Percentiles rank a stretch among this genome's conserved stretches.
These are phyloP conservation scores for Oreortyx pictus DNA, from an alignment of 2,797 vertebrate species.

Conservation along the genomic window DNA sequence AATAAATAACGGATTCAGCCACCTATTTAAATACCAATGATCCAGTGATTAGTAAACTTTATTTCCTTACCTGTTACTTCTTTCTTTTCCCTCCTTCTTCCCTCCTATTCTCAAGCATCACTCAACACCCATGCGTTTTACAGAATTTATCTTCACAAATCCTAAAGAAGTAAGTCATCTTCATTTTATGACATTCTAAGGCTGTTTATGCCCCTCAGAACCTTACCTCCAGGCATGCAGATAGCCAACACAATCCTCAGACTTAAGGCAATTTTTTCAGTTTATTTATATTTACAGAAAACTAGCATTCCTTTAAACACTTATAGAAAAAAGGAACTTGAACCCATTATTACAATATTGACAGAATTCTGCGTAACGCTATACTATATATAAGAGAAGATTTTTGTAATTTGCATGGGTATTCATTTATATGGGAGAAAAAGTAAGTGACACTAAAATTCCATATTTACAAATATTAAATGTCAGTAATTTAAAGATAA, in stretches of 20 bases:
- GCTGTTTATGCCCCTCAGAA: neutral
- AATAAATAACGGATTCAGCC: conserved; percentile 94
- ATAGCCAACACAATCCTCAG: neutral
- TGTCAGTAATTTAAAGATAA: neutral
- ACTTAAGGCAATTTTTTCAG: neutral
- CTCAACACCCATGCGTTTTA: neutral
- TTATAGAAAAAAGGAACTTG: neutral
- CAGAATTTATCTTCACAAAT: neutral
- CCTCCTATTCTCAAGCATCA: neutral
- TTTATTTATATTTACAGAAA: neutral
- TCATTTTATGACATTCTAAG: neutral
- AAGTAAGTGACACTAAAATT: neutral
- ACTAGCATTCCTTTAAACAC: neutral
- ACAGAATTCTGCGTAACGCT: neutral
- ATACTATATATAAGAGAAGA: neutral
- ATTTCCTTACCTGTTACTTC: neutral
- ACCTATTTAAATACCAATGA: conserved; percentile 79
- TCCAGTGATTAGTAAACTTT: conserved; percentile 29
- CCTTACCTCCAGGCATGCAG: neutral
- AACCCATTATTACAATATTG: neutral
- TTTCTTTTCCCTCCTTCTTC: neutral
- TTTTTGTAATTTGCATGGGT: neutral
- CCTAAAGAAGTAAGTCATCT: neutral
- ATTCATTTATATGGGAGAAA: neutral
- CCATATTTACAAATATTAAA: neutral